A percentile compares a stretch with the other conserved stretches of the same genome.
Evolutionary conservation across 2,888 invertebrate species (phyloP).

Genomic region (Schrankia costaestrigalis): DNA sequence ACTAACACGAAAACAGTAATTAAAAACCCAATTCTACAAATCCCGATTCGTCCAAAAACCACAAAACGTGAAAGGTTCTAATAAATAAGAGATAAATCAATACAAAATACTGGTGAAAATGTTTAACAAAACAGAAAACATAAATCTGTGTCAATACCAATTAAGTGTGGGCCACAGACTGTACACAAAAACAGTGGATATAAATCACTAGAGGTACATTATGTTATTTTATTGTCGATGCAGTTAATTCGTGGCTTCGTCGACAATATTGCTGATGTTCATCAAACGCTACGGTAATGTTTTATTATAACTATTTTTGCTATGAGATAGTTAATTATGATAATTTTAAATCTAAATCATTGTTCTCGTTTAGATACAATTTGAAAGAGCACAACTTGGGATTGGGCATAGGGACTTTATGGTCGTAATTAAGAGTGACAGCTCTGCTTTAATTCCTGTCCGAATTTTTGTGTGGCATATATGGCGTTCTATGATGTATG

Average conservation of each 20-base stretch:
- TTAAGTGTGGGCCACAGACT: constrained; percentile 42
- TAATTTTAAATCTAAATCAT: too few relatives aligned
- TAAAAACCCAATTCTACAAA: too few relatives aligned
- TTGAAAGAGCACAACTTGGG: too few relatives aligned
- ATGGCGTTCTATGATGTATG: too few relatives aligned
- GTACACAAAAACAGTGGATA: constrained; percentile 29
- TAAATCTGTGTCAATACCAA: constrained; percentile 59
- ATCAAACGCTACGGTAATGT: not conserved
- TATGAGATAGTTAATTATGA: too few relatives aligned
- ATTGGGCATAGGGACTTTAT: too few relatives aligned
- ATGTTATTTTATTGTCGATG: constrained; percentile 27
- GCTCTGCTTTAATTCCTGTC: too few relatives aligned
- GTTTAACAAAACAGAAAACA: constrained; percentile 41
- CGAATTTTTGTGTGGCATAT: too few relatives aligned
- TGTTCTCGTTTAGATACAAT: too few relatives aligned
- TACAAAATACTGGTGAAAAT: constrained; percentile 19
- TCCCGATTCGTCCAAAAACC: constrained; percentile 17
- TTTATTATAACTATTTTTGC: too few relatives aligned
- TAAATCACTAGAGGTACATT: constrained; percentile 28
- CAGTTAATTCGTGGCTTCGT: constrained; percentile 21
- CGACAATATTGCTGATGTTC: not conserved
- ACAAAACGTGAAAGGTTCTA: not conserved
- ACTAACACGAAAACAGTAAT: too few relatives aligned
- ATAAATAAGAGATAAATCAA: constrained; percentile 8
- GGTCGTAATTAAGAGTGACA: too few relatives aligned